Base-by-base conservation (phyloP, 2,888 invertebrate genomes). In the Acronicta alni region DNA sequence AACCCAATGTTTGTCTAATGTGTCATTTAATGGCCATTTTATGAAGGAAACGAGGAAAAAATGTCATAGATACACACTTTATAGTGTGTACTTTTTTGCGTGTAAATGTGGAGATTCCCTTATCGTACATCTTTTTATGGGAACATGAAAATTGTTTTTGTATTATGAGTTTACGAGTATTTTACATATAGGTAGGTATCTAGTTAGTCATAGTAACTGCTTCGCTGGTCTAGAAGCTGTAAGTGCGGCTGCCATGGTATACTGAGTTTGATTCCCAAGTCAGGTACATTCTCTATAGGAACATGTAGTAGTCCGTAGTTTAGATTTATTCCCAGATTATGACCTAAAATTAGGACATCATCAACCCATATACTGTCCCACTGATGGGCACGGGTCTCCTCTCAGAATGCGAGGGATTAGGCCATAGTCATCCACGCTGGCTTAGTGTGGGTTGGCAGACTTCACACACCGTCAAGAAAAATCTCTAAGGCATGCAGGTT, bases 11-110 rank as follows among this genome's bases (percentile, higher is more conserved):
- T 57, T 62, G 55, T 58, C 52, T 61, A 73, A 59, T 57, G 59
- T 75, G 75, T 63, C 75, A 66, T 58, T 67, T 69, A 61, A 69
- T 72, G 65, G 54, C 30, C 44, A 69, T 76, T 77, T 78, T 78
- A 79, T 77, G 46, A 68, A 62, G 77, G 79, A 79, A 69, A 68
- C 65, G 70, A 63, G 66, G 64, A 75, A 77, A 77, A 75, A 73
- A 64, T 59, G 46, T 53, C 54, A 56, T 58, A 75, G 62, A 77
- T 74, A 67, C 42, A 57, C 64, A 65, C 62, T 57, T 71, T 62
- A 65, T 44, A 67, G 61, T 55, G 52, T 59, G 39, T 45, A 53
- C 32, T 37, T 73, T 56, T 74, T 70, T 70, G 60, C 74, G 56
- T 74, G 67, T 71, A 32, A 48, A 57, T 68, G 61, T 56, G 57